Evolutionary conservation across 2,888 invertebrate genomes (phyloP).

Genomic region (Alentia gelatinosa): DNA sequence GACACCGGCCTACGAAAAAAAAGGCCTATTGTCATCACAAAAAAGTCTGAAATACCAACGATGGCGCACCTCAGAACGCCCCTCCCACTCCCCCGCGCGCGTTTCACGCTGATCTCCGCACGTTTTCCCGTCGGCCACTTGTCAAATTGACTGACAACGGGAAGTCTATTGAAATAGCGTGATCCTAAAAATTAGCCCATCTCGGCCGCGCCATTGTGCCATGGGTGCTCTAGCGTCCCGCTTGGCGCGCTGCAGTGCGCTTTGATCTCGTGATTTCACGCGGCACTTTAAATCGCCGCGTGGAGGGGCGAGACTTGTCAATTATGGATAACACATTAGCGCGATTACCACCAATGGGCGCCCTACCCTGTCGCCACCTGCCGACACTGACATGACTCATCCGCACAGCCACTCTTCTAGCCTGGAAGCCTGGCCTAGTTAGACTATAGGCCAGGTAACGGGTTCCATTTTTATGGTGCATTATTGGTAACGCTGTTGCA

Average conservation of each 20-base stretch:
- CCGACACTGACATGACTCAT: background rate
- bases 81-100: too few species aligned
- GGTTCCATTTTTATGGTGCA: too few species aligned
- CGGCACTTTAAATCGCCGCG: background rate
- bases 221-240: background rate
- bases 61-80: too few species aligned
- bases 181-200: background rate
- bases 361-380: background rate
- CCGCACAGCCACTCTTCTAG: background rate
- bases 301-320: background rate
- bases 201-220: background rate
- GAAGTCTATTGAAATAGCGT: background rate
- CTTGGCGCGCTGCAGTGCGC: background rate
- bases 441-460: too few species aligned
- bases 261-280: background rate
- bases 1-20: too few species aligned
- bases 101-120: too few species aligned
- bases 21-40: too few species aligned
- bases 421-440: too few species aligned
- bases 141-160: background rate
- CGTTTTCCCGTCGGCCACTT: background rate
- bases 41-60: too few species aligned
- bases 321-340: background rate
- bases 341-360: background rate
- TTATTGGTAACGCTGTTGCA: too few species aligned